Evolutionary conservation across 37 sponge, comb jelly and placozoan species (phyloP), one percentile per base, ranked within the genome.

Genomic region (Beroe ovata): DNA sequence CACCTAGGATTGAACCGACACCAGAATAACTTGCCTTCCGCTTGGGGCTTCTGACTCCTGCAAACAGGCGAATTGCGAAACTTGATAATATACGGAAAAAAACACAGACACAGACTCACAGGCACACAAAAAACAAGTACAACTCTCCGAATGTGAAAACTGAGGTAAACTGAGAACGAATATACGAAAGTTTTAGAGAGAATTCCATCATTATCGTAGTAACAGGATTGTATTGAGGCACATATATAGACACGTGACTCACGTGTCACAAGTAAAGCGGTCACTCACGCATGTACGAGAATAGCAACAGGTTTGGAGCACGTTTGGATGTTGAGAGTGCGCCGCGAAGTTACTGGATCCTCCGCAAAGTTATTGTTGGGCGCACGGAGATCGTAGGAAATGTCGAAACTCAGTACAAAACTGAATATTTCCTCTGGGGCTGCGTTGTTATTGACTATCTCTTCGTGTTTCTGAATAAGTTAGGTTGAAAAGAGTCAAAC

Each of bases 391-490:
- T 66, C 69, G 69, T 66, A 66, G 16, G 69, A 32, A 25, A 77
- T 35, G 25, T 77, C 54, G 47, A 77, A 77, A 21, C 38, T 42
- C 47, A 77, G 54, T 26, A 77, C 84, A 20, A 77, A 77, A 25
- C 84, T 77, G 84, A 77, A 77, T 0, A 77, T 42, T 23, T 77
- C 84, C 47, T 77, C 84, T 3, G 84, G 84, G 54, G 84, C 84
- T 6, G 84, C 84, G 84, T 77, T 77, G 21, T 54, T 32, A 54
- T 77, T 77, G 11, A 42, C 28, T 54, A 77, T 28, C 1, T 77
- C 84, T 25, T 77, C 42, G 84, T 42, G 84, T 77, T 77, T 77
- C 84, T 42, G 84, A 26, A 4, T 1, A 19, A 25, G 54, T 29
- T 2, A 36, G 26, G 71, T 69, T 11, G 6, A 47, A 11, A 47